phyloP scores from a whole-genome alignment of 2,888 invertebrate species.

The Andricus quercusramuli region DNA sequence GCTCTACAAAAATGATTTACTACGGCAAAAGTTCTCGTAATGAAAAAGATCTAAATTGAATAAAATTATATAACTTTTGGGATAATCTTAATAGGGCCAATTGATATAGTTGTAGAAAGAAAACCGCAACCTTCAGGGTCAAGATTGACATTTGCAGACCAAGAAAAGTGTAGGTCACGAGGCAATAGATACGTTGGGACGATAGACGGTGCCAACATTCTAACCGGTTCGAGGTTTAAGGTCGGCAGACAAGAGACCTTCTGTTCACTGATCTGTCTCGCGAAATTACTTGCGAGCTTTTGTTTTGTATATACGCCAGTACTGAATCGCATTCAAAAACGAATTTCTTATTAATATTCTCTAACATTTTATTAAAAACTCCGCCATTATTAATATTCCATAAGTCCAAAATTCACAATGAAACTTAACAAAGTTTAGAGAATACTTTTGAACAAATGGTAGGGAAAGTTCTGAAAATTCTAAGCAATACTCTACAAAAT shows the following conservation, averaged over 20 bases:
- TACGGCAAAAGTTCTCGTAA: too few species aligned
- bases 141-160: constrained; percentile 59
- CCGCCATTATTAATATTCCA: too few species aligned
- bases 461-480: too few species aligned
- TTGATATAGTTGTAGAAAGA: constrained; percentile 25
- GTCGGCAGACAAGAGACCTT: constrained; percentile 54
- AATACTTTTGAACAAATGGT: too few species aligned
- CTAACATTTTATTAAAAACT: too few species aligned
- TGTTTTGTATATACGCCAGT: constrained; percentile 31
- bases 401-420: too few species aligned
- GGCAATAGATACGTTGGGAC: constrained; percentile 48
- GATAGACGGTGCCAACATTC: constrained; percentile 61
- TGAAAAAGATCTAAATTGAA: not conserved
- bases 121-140: constrained; percentile 58
- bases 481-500: too few species aligned
- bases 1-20: too few species aligned
- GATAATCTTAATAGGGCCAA: not conserved
- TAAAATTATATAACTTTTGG: not conserved
- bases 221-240: constrained; percentile 59
- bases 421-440: too few species aligned
- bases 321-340: not conserved
- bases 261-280: not conserved
- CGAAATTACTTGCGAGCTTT: constrained; percentile 14
- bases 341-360: not conserved
- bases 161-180: constrained; percentile 61